A percentile compares a stretch with the other conserved stretches of the same genome.
Evolutionary conservation across 23 tunicate genomes (phyloP).

Genomic region (Diplosoma virens): DNA sequence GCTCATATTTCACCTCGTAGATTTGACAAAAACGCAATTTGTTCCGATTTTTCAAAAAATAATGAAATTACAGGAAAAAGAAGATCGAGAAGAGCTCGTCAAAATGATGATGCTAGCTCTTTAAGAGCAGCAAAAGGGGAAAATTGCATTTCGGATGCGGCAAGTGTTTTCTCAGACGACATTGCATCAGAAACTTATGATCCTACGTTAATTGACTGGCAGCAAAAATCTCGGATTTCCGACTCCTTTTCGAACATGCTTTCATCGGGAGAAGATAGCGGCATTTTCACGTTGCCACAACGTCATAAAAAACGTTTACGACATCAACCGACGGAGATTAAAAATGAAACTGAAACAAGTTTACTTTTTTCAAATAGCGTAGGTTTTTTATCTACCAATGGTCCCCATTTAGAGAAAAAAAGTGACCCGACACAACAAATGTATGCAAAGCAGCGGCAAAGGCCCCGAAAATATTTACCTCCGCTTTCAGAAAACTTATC

Average conservation of each 20-base stretch:
- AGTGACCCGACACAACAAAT: neutral
- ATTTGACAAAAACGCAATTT: neutral
- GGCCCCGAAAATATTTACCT: conserved; percentile 16
- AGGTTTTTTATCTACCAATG: neutral
- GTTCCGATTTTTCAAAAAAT: neutral
- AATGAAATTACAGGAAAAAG: neutral
- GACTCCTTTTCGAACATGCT: too few relatives aligned
- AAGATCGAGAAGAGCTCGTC: neutral
- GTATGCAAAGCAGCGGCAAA: too few relatives aligned
- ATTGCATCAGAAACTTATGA: conserved; percentile 16
- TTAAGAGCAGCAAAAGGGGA: neutral
- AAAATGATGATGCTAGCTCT: neutral
- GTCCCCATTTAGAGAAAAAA: neutral
- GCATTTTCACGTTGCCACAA: conserved; percentile 33
- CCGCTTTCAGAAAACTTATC: conserved; percentile 8
- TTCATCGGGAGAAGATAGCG: neutral
- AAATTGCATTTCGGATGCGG: conserved; percentile 4
- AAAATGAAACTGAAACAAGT: neutral
- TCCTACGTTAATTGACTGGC: neutral
- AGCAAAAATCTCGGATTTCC: neutral
- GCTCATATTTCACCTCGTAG: neutral
- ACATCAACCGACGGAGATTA: neutral
- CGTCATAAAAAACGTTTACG: conserved; percentile 39
- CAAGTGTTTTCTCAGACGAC: conserved; percentile 9
- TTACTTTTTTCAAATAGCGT: neutral